A percentile compares a stretch with the other conserved stretches of the same genome.
Evolutionary conservation across 2,888 invertebrate species (phyloP).

Genomic region (Chesias legatella): DNA sequence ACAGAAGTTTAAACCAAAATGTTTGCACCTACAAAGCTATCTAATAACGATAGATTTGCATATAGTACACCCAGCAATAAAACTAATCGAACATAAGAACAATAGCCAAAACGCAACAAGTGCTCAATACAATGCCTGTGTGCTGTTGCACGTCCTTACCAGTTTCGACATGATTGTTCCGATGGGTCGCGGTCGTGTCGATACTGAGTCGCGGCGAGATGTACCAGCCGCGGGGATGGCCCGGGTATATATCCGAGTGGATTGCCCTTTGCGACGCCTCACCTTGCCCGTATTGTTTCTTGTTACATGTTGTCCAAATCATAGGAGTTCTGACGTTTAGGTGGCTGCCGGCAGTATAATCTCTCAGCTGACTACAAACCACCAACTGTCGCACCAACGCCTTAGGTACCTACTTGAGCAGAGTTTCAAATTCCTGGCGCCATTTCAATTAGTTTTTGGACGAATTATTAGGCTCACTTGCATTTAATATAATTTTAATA

Average conservation of each 20-base stretch:
- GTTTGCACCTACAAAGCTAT: neutral
- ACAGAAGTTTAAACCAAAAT: no score
- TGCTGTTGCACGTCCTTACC: slow-evolving; percentile 48
- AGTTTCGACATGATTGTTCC: slow-evolving; percentile 53
- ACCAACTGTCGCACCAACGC: no score
- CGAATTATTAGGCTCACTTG: no score
- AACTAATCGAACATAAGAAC: slow-evolving; percentile 1
- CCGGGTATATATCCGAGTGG: slow-evolving; percentile 68
- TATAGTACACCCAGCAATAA: neutral
- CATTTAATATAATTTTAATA: no score
- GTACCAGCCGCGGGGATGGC: slow-evolving; percentile 63
- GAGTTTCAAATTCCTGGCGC: no score
- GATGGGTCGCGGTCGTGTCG: slow-evolving; percentile 42
- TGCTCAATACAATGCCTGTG: slow-evolving; percentile 13
- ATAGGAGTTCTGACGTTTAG: no score
- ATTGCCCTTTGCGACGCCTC: slow-evolving; percentile 74
- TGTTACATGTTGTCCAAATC: slow-evolving; percentile 51
- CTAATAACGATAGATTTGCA: no score
- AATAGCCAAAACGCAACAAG: slow-evolving; percentile 3
- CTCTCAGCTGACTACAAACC: no score
- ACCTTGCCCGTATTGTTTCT: slow-evolving; percentile 70
- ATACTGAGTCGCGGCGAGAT: slow-evolving; percentile 47
- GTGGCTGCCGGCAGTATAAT: no score
- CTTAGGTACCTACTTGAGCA: no score
- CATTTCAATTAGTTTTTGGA: no score